Conservation (phyloP, 1,140 invertebrate species). For the Hirudo medicinalis region DNA sequence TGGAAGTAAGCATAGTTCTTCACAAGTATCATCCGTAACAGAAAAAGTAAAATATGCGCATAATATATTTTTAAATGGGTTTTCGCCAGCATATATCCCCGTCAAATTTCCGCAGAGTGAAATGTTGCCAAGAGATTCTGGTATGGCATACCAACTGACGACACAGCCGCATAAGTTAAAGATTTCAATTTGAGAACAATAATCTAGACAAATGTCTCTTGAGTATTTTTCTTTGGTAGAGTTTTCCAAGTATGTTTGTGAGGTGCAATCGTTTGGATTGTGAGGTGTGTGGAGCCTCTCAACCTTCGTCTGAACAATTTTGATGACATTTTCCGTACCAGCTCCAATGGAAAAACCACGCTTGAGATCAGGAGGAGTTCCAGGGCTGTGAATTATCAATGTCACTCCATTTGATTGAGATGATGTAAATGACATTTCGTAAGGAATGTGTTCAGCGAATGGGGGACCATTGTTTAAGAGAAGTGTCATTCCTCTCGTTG, state of each 20-base stretch:
- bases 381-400: background rate
- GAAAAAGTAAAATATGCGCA: background rate
- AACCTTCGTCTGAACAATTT: conserved; percentile 1
- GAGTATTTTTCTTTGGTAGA: background rate
- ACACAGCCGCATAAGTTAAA: background rate
- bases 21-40: background rate
- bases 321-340: background rate
- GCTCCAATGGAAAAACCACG: background rate
- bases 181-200: background rate
- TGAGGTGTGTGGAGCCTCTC: background rate
- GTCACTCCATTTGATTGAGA: background rate
- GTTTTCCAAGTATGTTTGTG: background rate
- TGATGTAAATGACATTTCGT: background rate
- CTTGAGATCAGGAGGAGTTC: background rate
- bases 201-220: background rate
- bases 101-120: background rate
- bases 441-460: background rate
- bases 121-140: background rate
- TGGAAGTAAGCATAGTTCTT: background rate
- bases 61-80: background rate
- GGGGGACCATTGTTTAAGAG: background rate
- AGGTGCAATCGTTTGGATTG: background rate
- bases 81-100: background rate
- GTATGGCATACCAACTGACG: background rate
- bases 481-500: background rate